These are phyloP conservation scores for Pseudochirops cupreus DNA, from an alignment of 2,797 vertebrate genomes.

Conservation along the genomic window DNA sequence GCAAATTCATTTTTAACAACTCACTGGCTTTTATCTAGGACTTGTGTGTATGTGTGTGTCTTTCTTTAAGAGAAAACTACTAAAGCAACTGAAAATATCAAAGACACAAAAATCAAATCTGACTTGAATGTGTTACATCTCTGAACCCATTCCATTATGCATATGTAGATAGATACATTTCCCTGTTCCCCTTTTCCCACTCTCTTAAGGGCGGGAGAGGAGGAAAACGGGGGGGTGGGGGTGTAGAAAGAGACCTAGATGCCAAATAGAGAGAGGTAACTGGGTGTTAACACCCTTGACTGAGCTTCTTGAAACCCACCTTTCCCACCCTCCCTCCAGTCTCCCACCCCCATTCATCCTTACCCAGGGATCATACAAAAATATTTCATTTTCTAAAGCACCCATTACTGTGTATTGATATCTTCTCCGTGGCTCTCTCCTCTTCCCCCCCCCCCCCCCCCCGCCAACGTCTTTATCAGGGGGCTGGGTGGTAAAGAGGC, in stretches of 20 bases:
- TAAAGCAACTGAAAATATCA: conserved; percentile 71
- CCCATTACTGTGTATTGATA: conserved; percentile 57
- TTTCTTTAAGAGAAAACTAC: conserved; percentile 76
- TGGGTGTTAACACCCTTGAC: conserved; percentile 20
- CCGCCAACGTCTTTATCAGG: conserved; percentile 62
- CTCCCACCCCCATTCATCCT: conserved; percentile 40
- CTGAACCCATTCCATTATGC: conserved; percentile 64
- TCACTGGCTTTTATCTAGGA: conserved; percentile 77
- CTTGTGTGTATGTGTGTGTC: conserved; percentile 61
- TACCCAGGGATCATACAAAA: conserved; percentile 49
- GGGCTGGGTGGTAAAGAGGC: conserved; percentile 84
- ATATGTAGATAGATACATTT: conserved; percentile 53
- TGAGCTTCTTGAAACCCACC: conserved; percentile 32
- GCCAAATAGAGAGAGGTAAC: conserved; percentile 53
- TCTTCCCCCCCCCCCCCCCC: conserved; percentile 10
- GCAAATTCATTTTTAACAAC: conserved; percentile 76
- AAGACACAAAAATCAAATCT: conserved; percentile 75
- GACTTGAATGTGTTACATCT: conserved; percentile 61
- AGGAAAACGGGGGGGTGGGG: conserved; percentile 36
- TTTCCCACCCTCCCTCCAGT: conserved; percentile 12
- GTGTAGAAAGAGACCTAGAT: conserved; percentile 17
- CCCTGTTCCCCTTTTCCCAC: conserved; percentile 57
- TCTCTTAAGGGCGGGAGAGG: conserved; percentile 31
- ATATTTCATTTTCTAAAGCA: conserved; percentile 46
- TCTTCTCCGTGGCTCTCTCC: conserved; percentile 60